Percentiles rank a stretch among this genome's conserved stretches.
Evolutionary conservation across 2,797 vertebrate genomes (phyloP).

Genomic region (Chiloscyllium punctatum): DNA sequence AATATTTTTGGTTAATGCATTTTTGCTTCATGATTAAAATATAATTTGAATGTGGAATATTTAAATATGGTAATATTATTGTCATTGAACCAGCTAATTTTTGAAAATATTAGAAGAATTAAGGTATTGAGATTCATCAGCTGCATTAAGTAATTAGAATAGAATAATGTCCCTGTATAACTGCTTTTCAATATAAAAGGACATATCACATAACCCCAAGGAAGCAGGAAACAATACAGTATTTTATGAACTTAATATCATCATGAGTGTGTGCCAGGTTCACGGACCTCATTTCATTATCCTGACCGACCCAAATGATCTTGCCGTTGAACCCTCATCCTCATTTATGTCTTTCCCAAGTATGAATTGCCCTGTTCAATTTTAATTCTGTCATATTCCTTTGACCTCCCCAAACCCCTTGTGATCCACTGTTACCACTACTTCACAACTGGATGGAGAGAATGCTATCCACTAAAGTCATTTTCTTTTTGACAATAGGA

Average conservation of each 20-base stretch:
- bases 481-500: conserved; percentile 1
- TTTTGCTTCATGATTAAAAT: conserved; percentile 92
- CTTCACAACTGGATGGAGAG: not conserved
- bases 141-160: conserved; percentile 64
- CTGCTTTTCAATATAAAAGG: conserved; percentile 56
- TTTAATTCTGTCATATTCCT: not conserved
- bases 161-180: conserved; percentile 60
- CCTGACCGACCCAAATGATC: conserved; percentile 1
- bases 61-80: conserved; percentile 74
- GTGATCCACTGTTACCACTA: not conserved
- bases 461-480: not conserved
- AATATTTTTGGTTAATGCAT: conserved; percentile 92
- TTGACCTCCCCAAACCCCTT: not conserved
- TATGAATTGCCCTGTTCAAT: not conserved
- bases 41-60: conserved; percentile 84
- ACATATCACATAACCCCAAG: conserved; percentile 45
- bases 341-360: conserved; percentile 11
- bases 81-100: conserved; percentile 75
- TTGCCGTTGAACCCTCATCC: not conserved
- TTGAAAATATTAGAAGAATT: conserved; percentile 90
- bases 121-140: conserved; percentile 68
- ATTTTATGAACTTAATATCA: conserved; percentile 31
- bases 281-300: conserved; percentile 14
- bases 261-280: conserved; percentile 2
- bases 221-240: conserved; percentile 28